Percentiles rank a stretch among this genome's conserved stretches.
These are phyloP conservation scores for Corythornis madagascariensis DNA, from an alignment of 2,113 vertebrate species.

Conservation along the genomic window DNA sequence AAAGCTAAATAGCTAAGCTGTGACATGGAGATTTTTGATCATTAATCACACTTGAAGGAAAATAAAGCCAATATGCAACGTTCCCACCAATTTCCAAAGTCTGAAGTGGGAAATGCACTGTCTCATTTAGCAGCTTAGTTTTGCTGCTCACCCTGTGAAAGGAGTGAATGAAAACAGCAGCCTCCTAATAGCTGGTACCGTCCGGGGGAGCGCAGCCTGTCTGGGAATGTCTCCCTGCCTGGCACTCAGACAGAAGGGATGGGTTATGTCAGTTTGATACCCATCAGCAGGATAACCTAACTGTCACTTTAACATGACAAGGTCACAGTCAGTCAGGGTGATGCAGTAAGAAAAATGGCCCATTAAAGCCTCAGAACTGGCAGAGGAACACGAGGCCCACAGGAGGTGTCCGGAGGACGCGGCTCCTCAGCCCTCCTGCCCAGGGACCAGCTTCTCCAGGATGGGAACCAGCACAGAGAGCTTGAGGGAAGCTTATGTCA, in stretches of 20 bases:
- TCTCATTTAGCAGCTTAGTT: not conserved
- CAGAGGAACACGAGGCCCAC: not conserved
- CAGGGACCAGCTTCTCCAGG: not conserved
- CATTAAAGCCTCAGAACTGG: not conserved
- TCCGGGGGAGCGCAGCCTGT: not conserved
- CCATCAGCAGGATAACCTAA: not conserved
- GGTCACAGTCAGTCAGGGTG: slow-evolving; percentile 35
- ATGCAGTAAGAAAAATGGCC: slow-evolving; percentile 54
- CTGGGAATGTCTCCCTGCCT: slow-evolving; percentile 32
- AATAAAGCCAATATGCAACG: not conserved
- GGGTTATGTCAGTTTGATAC: slow-evolving; percentile 32
- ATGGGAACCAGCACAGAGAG: not conserved
- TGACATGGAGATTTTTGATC: not conserved
- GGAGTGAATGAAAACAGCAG: not conserved
- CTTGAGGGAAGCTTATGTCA: not conserved
- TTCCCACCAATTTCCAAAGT: not conserved
- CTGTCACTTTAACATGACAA: slow-evolving; percentile 57
- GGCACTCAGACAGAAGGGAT: not conserved
- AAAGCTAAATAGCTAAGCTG: not conserved
- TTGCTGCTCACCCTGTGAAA: not conserved
- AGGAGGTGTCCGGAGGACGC: not conserved
- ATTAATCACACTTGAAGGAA: slow-evolving; percentile 30
- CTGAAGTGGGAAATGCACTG: not conserved
- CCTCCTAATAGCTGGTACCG: not conserved
- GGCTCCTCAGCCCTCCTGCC: not conserved